Percentiles rank a stretch among this genome's conserved stretches.
Conservation (phyloP, 2,797 vertebrate species). For the Odontamblyopus lacepedii region DNA sequence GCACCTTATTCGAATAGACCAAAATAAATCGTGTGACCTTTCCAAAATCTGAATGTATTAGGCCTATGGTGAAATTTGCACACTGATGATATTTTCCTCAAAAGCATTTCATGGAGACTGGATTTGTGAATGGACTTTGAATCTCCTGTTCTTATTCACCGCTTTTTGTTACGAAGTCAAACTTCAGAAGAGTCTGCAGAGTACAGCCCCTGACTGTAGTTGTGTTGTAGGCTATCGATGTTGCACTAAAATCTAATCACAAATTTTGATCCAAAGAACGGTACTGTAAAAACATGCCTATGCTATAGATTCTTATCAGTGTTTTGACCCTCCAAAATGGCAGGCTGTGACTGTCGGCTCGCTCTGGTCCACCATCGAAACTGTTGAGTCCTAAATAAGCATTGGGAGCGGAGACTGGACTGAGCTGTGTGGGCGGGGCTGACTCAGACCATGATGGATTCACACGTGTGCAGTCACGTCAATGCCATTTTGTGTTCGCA, state of each 20-base stretch:
- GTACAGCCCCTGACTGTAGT: background rate
- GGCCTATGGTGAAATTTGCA: background rate
- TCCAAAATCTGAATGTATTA: slow-evolving; percentile 6
- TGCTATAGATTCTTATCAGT: background rate
- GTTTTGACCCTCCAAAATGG: slow-evolving; percentile 15
- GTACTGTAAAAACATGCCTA: background rate
- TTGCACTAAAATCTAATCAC: slow-evolving; percentile 35
- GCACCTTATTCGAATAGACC: background rate
- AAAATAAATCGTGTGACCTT: background rate
- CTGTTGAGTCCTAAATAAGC: slow-evolving; percentile 27
- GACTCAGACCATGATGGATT: slow-evolving; percentile 51
- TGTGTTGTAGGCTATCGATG: background rate
- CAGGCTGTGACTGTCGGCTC: slow-evolving; percentile 12
- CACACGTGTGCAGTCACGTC: slow-evolving; percentile 54
- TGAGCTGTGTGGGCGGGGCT: slow-evolving; percentile 33
- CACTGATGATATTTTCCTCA: background rate
- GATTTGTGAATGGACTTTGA: background rate
- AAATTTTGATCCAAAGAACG: slow-evolving; percentile 34
- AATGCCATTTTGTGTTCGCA: slow-evolving; percentile 48
- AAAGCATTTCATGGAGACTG: slow-evolving; percentile 5
- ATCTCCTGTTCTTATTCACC: slow-evolving; percentile 3
- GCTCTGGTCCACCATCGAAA: slow-evolving; percentile 2
- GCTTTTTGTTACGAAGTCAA: background rate
- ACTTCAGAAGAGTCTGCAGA: background rate
- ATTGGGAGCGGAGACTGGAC: background rate